phyloP scores from a whole-genome alignment of 2,113 vertebrate species.

The Ahaetulla prasina region DNA sequence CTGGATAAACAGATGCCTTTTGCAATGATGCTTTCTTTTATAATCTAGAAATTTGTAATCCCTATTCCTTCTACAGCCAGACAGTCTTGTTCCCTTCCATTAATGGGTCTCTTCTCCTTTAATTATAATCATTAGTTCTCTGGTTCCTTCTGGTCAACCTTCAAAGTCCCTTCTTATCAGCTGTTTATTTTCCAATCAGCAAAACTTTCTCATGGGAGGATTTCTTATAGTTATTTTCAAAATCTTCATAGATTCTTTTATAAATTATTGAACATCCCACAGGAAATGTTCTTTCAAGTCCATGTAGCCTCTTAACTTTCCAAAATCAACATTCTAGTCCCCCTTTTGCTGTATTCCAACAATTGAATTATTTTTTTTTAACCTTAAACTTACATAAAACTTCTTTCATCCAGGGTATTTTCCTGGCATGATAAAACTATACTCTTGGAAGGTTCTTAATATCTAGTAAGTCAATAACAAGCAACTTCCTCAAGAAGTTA shows the following conservation, averaged over 20 bases:
- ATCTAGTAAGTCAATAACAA: neutral
- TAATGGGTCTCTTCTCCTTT: neutral
- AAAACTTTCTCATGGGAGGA: neutral
- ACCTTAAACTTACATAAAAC: neutral
- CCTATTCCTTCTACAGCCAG: neutral
- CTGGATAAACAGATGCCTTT: slow-evolving; percentile 4
- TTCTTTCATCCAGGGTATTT: neutral
- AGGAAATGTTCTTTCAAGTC: neutral
- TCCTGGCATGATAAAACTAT: neutral
- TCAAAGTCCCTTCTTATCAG: neutral
- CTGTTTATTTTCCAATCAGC: neutral
- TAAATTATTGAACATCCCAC: neutral
- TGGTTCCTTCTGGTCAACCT: neutral
- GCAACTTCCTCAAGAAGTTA: neutral
- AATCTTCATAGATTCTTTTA: neutral
- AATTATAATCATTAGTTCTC: neutral
- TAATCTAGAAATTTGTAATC: neutral
- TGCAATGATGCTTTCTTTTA: neutral
- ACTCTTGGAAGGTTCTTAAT: neutral
- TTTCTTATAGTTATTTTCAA: neutral
- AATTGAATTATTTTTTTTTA: neutral
- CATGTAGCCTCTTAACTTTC: neutral
- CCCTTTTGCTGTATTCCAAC: neutral
- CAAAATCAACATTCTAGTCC: neutral
- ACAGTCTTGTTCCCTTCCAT: neutral